Evolutionary conservation across 2,797 vertebrate genomes (phyloP), one percentile per base, ranked within the genome.

Genomic region (Chanos chanos): DNA sequence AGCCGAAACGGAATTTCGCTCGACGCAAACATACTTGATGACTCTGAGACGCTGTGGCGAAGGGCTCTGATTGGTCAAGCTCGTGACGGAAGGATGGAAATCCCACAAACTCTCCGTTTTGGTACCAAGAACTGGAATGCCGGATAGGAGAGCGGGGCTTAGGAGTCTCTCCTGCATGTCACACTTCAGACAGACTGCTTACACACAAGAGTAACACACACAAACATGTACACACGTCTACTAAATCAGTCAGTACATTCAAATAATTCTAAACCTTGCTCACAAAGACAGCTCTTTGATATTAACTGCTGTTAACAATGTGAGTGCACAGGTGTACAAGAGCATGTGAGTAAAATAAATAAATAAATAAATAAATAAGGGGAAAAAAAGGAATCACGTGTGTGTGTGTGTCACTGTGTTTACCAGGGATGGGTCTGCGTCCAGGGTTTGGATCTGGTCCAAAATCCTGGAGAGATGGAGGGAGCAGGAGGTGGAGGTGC

Each of bases 91-190:
- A 2, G 83, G 77, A 12, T 68, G 79, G 63, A 89, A 85, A 79
- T 92, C 86, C 48, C 69, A 65, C 50, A 81, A 1, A 22, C 80
- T 89, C 69, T 89, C 90, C 0, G 82, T 84, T 74, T 82, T 91
- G 57, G 66, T 7, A 2, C 75, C 81, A 40, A 87, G 73, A 61
- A 66, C 70, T 1, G 79, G 61, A 5, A 47, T 71, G 15, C 84
- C 74, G 1, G 86, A 86, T 53, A 97, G 80, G 33, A 94, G 87
- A 2, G 89, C 79, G 0, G 96, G 94, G 74, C 91, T 91, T 7
- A 98, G 89, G 50, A 96, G 71, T 37, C 93, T 85, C 79, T 95
- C 94, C 79, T 94, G 94, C 75, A 95, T 70, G 68, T 99, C 95
- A 2, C 95, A 99, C 80, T 96, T 97, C 66, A 99, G 71, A 58